A percentile compares a stretch with the other conserved stretches of the same genome.
phyloP scores from a whole-genome alignment of 2,113 vertebrate species.

The Polyodon spathula region DNA sequence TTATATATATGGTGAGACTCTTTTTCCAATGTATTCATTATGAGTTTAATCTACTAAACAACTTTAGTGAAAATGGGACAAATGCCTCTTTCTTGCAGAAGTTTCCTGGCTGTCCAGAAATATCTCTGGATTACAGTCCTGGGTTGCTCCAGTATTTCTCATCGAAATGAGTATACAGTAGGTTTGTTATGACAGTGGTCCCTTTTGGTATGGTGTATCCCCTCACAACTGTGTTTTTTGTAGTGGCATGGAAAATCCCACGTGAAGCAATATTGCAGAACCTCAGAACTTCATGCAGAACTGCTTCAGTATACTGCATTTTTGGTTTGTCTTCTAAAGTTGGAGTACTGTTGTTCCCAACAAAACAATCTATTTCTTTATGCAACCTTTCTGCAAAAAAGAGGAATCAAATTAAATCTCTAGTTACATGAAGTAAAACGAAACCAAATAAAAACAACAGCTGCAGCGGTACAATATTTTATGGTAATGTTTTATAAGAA shows the following conservation, averaged over 20 bases:
- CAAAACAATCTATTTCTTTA: conserved; percentile 76
- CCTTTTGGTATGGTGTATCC: conserved; percentile 86
- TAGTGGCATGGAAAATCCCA: conserved; percentile 89
- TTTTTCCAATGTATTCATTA: too few species aligned
- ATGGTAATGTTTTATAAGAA: too few species aligned
- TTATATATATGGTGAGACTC: too few species aligned
- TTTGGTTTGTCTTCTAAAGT: conserved; percentile 70
- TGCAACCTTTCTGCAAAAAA: conserved; percentile 77
- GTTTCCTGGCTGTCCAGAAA: conserved; percentile 83
- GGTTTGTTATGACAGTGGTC: conserved; percentile 94
- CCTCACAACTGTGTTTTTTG: conserved; percentile 75
- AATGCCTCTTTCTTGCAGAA: conserved; percentile 86
- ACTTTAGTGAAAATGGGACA: conserved; percentile 76
- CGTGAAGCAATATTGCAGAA: conserved; percentile 90
- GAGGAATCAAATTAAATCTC: conserved; percentile 17
- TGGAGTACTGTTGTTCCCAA: conserved; percentile 60
- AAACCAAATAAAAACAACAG: too few species aligned
- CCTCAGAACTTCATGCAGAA: conserved; percentile 85
- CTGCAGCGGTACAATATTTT: too few species aligned
- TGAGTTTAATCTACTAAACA: too few species aligned
- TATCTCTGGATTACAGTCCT: conserved; percentile 79
- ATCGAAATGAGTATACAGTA: conserved; percentile 89
- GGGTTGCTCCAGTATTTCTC: conserved; percentile 92
- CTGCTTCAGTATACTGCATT: conserved; percentile 91
- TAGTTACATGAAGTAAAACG: background rate